Base-by-base conservation (phyloP, 2,888 invertebrate genomes). In the Caenorhabditis sp. region DNA sequence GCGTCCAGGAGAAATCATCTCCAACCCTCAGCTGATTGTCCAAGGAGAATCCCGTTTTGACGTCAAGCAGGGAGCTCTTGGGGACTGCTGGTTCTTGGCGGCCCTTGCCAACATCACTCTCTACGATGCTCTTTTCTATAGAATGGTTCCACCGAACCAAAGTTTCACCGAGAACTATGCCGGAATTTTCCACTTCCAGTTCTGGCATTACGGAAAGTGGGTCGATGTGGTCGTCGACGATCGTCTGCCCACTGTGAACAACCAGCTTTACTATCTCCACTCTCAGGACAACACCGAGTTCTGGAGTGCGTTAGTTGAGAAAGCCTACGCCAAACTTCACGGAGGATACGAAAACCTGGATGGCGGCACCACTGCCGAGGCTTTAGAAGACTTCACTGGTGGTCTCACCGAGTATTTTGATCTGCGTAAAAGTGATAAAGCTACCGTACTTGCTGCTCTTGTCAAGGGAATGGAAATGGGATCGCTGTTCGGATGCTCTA, bases 11-110 rank as follows among this genome's bases (percentile, higher is more conserved):
- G 95, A 97, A 92, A 94, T 98, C 77, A 91, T 92, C 72, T 92
- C 93, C 41, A 92, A 94, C 88, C 96, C 98, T 0, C 93, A 95
- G 88, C 93, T 97, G 78, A 95, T 98, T 90, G 94, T 94, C 43
- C 96, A 94, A 87, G 98, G 96, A 0, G 97, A 95, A 90, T 95
- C 95, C 26, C 93, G 99, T 61, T 99, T 99, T 91, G 99, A 99
- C 91, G 95, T 99, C n/a, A 70, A 76, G 32, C 76, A 78, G 43
- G 78, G 71, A 50, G 62, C 61, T 1, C 53, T 79, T 4, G 75
- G 79, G 1, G 68, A 76, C 27, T 79, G 89, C 59, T 90, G 90
- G 89, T 83, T 91, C 61, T 79, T 91, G 85, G 91, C 91, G 32
- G 98, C 98, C 4, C 93, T 95, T 0, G 96, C 97, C 13, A 95